Base-by-base conservation (phyloP, 2,113 vertebrate species). In the Heptranchias perlo region DNA sequence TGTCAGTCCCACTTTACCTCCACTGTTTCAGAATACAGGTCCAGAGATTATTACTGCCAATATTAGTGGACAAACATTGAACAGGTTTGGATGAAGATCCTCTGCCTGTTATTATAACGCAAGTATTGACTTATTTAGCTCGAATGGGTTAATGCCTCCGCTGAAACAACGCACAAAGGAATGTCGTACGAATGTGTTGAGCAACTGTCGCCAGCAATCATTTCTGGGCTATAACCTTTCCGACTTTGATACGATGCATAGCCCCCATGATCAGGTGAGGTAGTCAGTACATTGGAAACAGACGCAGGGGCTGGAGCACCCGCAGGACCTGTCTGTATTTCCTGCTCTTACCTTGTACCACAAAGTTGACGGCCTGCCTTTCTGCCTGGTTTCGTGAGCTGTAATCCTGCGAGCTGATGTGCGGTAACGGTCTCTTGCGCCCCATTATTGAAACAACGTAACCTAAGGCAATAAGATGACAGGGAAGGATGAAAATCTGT, bases 361-460 rank as follows among this genome's bases (percentile, higher is more conserved):
- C 98, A 97, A 99, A 99, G 97, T 99, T 99, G 96, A 99, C 98
- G 0, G 99, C 99, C 96, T 99, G 99, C 64, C 99, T 98, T 97
- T 99, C 99, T 0, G 99, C 98, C 96, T 98, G 99, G 94, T 98
- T 98, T 96, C 98, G 98, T 3, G 98, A 96, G 6, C 96, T 96
- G 97, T 98, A 98, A 96, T 98, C 97, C 21, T 96, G 78, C 0
- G 98, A 97, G 0, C 67, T 97, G 97, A 99, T 98, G 96, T 98
- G 97, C 0, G 98, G 98, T 96, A 99, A 98, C 0, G 97, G 97
- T 44, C 99, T 98, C 31, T 97, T 98, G 16, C 99, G 98, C 6
- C 99, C 99, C 98, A 98, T 98, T 64, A 99, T 97, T 87, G 99
- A 99, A 7, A 97, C 96, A 91, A 98, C 98, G 0, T 97, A 98